phyloP scores from a whole-genome alignment of 2,888 invertebrate genomes.

The Drepana falcataria region DNA sequence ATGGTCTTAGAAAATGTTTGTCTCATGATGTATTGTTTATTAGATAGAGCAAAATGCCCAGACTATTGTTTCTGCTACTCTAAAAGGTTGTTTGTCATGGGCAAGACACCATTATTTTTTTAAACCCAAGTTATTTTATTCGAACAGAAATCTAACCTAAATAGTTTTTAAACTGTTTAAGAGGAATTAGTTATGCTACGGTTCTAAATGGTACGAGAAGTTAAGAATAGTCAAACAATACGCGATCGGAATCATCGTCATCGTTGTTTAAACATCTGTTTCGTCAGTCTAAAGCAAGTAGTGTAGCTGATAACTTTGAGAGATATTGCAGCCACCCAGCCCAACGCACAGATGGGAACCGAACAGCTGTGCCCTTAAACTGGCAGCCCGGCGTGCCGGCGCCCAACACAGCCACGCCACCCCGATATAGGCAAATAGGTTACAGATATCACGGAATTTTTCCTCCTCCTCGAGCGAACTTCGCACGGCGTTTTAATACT shows the following conservation, averaged over 20 bases:
- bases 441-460: conserved; percentile 49
- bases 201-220: neutral
- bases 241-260: neutral
- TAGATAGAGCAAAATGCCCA: neutral
- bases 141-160: too few species aligned
- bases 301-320: neutral
- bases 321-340: neutral
- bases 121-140: too few species aligned
- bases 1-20: neutral
- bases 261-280: conserved; percentile 34
- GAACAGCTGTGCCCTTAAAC: conserved; percentile 33
- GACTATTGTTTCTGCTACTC: neutral
- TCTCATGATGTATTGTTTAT: neutral
- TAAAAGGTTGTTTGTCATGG: too few species aligned
- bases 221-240: neutral
- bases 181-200: neutral
- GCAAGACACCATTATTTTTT: too few species aligned
- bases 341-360: conserved; percentile 13
- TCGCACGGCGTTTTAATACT: conserved; percentile 8
- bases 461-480: conserved; percentile 5
- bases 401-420: conserved; percentile 48
- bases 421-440: conserved; percentile 65
- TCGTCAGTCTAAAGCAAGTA: conserved; percentile 12
- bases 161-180: neutral
- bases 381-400: conserved; percentile 35